Conservation (phyloP, 2,797 vertebrate genomes). For the Karalla daura region DNA sequence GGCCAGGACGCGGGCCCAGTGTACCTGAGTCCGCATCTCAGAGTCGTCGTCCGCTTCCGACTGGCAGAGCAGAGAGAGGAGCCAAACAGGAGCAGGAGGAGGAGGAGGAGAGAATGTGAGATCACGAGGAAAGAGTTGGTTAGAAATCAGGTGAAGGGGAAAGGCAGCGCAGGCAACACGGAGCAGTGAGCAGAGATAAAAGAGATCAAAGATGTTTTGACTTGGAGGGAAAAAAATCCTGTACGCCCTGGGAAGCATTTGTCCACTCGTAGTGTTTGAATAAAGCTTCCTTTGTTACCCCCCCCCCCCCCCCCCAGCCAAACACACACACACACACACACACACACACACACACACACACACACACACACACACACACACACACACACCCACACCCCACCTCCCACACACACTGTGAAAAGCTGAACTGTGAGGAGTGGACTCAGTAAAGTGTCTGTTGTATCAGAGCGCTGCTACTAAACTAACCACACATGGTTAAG, state of each 20-base stretch:
- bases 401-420: no score
- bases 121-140: slow-evolving; percentile 1
- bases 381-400: no score
- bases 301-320: no score
- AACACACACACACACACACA: no score
- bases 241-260: no score
- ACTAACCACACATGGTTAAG: background rate
- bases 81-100: slow-evolving; percentile 29
- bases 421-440: background rate
- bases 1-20: slow-evolving; percentile 50
- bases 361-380: no score
- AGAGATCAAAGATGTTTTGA: background rate
- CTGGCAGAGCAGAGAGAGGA: slow-evolving; percentile 84
- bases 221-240: background rate
- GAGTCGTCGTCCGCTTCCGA: slow-evolving; percentile 97
- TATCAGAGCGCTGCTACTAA: background rate
- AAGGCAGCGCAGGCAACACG: background rate
- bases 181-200: slow-evolving; percentile 7
- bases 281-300: no score
- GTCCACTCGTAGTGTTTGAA: background rate
- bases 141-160: background rate
- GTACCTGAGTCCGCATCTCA: slow-evolving; percentile 94
- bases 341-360: no score
- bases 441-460: background rate
- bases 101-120: slow-evolving; percentile 39